A percentile compares a stretch with the other conserved stretches of the same genome.
Evolutionary conservation across 2,113 vertebrate genomes (phyloP).

Genomic region (Anas platyrhynchos): DNA sequence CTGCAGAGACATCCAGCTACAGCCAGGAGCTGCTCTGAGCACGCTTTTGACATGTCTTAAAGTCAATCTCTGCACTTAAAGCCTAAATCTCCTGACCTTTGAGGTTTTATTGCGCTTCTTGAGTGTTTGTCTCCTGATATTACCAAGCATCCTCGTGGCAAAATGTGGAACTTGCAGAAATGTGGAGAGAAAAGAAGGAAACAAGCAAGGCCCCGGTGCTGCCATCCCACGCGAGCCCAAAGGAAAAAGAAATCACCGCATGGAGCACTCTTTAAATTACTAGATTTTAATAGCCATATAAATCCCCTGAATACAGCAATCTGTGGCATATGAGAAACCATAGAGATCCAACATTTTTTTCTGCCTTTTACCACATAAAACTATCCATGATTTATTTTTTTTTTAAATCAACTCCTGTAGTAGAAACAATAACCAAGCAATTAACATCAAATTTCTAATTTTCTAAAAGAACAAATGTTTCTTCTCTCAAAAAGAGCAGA

Average conservation of each 20-base stretch:
- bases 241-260: background rate
- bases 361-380: conserved; percentile 25
- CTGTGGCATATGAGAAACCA: conserved; percentile 35
- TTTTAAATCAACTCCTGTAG: conserved; percentile 14
- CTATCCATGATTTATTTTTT: background rate
- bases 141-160: background rate
- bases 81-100: background rate
- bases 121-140: background rate
- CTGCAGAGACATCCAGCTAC: background rate
- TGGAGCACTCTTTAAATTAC: background rate
- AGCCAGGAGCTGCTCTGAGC: background rate
- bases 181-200: background rate
- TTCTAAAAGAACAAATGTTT: conserved; percentile 30
- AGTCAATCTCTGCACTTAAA: background rate
- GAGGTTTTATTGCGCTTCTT: background rate
- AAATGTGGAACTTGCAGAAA: background rate
- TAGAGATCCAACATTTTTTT: background rate
- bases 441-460: conserved; percentile 26
- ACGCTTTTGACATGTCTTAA: background rate
- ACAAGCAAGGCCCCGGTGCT: background rate
- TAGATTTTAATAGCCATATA: conserved; percentile 69
- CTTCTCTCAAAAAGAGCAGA: conserved; percentile 47
- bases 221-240: background rate
- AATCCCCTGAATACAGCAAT: conserved; percentile 47
- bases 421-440: conserved; percentile 56